A percentile compares a stretch with the other conserved stretches of the same genome.
Evolutionary conservation across 1,140 invertebrate genomes (phyloP).

Genomic region (Latrodectus geometricus): DNA sequence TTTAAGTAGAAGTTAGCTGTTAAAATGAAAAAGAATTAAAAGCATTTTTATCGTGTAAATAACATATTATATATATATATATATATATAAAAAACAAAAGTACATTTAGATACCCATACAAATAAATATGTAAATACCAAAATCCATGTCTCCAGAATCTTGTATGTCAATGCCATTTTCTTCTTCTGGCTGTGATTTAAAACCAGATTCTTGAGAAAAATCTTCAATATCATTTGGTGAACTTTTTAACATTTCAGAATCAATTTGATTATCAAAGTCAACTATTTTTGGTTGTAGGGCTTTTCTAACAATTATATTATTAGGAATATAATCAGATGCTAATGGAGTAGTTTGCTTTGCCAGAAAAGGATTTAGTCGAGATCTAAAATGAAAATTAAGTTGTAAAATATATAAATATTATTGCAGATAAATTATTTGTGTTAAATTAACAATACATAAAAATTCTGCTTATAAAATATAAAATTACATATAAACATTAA

Average conservation of each 20-base stretch:
- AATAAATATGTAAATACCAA: no score
- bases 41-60: no score
- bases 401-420: not conserved
- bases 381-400: not conserved
- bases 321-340: constrained; percentile 29
- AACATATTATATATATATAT: no score
- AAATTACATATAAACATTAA: no score
- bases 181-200: not conserved
- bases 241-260: not conserved
- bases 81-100: no score
- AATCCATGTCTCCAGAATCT: constrained; percentile 3
- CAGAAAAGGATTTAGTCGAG: constrained; percentile 17
- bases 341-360: constrained; percentile 9
- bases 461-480: no score
- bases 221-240: constrained; percentile 22
- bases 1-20: no score
- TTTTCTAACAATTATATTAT: not conserved
- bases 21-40: no score
- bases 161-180: not conserved
- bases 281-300: constrained; percentile 33
- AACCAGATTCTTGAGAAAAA: constrained; percentile 9
- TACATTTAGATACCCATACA: no score
- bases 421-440: no score
- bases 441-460: no score
- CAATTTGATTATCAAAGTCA: constrained; percentile 32